Percentiles rank a stretch among this genome's conserved stretches.
Evolutionary conservation across 2,888 invertebrate genomes (phyloP).

Genomic region (Cetonia aurata): DNA sequence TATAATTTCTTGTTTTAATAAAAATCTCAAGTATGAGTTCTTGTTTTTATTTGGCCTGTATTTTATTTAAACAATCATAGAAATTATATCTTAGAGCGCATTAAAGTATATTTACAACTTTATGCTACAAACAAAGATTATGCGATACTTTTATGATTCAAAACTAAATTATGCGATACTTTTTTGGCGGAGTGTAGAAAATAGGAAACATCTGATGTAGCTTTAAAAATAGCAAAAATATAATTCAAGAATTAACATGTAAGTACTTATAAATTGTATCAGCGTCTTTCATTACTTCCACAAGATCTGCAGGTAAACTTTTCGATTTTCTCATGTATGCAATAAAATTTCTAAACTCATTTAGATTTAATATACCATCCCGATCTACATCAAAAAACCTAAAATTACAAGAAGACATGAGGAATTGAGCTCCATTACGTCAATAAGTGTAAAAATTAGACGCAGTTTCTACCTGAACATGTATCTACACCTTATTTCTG

Average conservation of each 20-base stretch:
- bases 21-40: too few relatives aligned
- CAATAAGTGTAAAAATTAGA: not conserved
- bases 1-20: too few relatives aligned
- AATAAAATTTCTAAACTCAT: slow-evolving; percentile 73
- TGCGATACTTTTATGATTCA: too few relatives aligned
- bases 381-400: slow-evolving; percentile 73
- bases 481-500: slow-evolving; percentile 78
- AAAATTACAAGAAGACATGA: slow-evolving; percentile 53
- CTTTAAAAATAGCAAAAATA: not conserved
- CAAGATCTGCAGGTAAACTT: slow-evolving; percentile 69
- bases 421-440: not conserved
- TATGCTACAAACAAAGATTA: too few relatives aligned
- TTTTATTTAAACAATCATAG: too few relatives aligned
- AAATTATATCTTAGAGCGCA: too few relatives aligned
- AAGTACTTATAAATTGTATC: slow-evolving; percentile 45
- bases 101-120: too few relatives aligned
- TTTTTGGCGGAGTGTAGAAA: too few relatives aligned
- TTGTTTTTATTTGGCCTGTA: too few relatives aligned
- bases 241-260: not conserved
- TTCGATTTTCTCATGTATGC: slow-evolving; percentile 70
- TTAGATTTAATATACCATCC: slow-evolving; percentile 69
- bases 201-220: not conserved
- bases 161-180: too few relatives aligned
- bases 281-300: slow-evolving; percentile 50
- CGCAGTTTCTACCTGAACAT: slow-evolving; percentile 71